Evolutionary conservation across 2,797 vertebrate species (phyloP).

Genomic region (Clarias fuscus): DNA sequence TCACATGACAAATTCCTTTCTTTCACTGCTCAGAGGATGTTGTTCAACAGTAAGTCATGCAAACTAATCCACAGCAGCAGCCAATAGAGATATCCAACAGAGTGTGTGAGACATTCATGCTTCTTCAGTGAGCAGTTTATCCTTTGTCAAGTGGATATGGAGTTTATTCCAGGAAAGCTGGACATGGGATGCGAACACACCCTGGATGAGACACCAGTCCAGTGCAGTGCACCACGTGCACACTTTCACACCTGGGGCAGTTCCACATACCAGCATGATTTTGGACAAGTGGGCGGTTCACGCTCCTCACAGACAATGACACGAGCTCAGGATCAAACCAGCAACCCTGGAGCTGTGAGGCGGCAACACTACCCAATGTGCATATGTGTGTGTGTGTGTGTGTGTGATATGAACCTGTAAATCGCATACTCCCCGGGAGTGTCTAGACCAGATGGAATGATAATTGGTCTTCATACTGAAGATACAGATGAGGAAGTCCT

Average conservation of each 20-base stretch:
- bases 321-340: neutral
- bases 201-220: neutral
- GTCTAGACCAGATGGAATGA: constrained; percentile 40
- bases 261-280: neutral
- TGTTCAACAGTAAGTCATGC: neutral
- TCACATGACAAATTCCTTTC: neutral
- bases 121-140: neutral
- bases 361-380: neutral
- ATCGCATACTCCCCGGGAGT: constrained; percentile 14
- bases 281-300: neutral
- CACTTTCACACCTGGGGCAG: neutral
- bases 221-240: neutral
- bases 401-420: constrained; percentile 19
- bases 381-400: neutral
- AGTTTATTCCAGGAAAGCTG: neutral
- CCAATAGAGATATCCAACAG: neutral
- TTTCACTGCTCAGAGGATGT: neutral
- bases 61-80: constrained; percentile 11
- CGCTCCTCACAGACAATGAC: neutral
- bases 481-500: neutral
- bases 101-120: neutral
- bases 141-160: neutral
- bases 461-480: constrained; percentile 20
- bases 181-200: neutral
- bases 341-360: neutral